Evolutionary conservation across 2,797 vertebrate genomes (phyloP), one percentile per base, ranked within the genome.

Genomic region (Lindbergichthys nudifrons): DNA sequence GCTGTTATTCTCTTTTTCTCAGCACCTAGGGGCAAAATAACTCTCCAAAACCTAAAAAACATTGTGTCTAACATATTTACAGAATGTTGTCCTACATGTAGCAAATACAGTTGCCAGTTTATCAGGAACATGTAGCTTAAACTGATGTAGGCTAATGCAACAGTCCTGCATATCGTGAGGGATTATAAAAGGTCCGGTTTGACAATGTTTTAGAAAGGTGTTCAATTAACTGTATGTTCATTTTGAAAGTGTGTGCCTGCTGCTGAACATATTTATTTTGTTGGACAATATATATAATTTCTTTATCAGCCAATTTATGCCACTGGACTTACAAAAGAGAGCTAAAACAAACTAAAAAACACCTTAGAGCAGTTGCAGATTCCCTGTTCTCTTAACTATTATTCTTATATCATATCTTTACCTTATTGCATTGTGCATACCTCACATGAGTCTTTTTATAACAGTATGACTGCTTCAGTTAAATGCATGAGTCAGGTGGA

Each of bases 401-500:
- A 21, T 19, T 19, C 30, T 15, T 46, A 21, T 1, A 41, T 41
- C 3, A 36, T 48, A 2, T 13, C 3, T 32, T 5, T 47, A 15
- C 8, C 26, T 26, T 0, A 19, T 6, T 19, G 18, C 32, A n/a
- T 50, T 43, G 42, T 23, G 8, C 0, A 15, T 14, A 21, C 3
- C 21, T 52, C 16, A 50, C 9, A 15, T 2, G 59, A 36, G 18
- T 7, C 0, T 46, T 26, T 30, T 19, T 47, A 6, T 15, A 5
- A 5, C 10, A 30, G 16, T 2, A 7, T 16, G 9, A 23, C 30
- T 3, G 19, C 16, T 15, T n/a, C 9, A 50, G 36, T 51, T 65
- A 15, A 70, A 30, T 43, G 21, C 63, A 61, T 15, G 39, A 61
- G 46, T 66, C 14, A 56, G 19, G 54, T n/a, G 5, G 3, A 46